Evolutionary conservation across 2,888 invertebrate species (phyloP).

Genomic region (Muscina levida): DNA sequence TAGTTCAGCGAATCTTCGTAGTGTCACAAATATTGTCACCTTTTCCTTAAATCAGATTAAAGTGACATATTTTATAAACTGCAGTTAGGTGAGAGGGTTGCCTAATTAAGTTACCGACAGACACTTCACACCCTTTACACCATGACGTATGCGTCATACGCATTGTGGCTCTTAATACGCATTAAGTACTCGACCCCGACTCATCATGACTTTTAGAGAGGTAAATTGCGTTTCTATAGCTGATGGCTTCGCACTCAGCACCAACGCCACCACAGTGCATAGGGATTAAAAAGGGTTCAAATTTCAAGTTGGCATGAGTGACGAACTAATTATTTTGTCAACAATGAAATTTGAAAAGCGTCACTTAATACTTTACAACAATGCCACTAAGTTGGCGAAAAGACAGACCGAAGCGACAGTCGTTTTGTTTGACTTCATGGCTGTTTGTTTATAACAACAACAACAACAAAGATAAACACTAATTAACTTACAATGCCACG

Average conservation of each 20-base stretch:
- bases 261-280: no score
- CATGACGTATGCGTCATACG: background rate
- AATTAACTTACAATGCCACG: background rate
- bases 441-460: background rate
- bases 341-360: constrained; percentile 44
- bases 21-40: no score
- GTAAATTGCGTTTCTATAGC: no score
- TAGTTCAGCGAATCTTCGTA: no score
- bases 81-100: no score
- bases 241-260: no score
- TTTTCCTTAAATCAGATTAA: no score
- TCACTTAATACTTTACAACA: constrained; percentile 19
- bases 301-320: background rate
- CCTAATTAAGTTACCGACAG: no score
- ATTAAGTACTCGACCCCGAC: background rate
- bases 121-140: no score
- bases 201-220: background rate
- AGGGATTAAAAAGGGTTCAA: background rate
- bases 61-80: no score
- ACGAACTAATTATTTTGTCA: constrained; percentile 43
- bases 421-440: background rate
- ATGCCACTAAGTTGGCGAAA: background rate
- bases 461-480: background rate
- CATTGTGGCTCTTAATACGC: background rate
- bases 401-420: background rate